Evolutionary conservation across 2,113 vertebrate genomes (phyloP), one percentile per base, ranked within the genome.

Genomic region (Grantiella picta): DNA sequence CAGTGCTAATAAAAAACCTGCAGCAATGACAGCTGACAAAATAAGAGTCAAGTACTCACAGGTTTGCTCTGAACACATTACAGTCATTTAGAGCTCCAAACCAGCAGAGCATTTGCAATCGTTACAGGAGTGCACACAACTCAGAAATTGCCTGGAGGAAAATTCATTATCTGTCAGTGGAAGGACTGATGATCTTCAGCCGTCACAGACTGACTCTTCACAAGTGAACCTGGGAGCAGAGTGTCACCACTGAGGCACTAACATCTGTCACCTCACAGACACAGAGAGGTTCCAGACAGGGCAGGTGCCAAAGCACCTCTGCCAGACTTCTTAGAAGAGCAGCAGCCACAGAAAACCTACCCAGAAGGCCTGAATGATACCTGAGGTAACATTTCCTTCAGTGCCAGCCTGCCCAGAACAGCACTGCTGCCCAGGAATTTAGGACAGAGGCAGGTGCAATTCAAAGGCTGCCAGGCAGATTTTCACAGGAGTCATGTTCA

Each of bases 131-230:
- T 4, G 0, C 65, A 44, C 53, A 60, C n/a, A 82, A 29, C 79
- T 78, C 77, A 84, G 65, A 78, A 84, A 70, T 19, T 45, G 81
- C 89, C 72, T 50, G 21, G 27, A 78, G 81, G 77, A 81, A 68
- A 70, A 81, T 53, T 40, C n/a, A 29, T 78, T 82, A n/a, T 76
- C 86, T 93, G 80, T 68, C 82, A 81, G 52, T 31, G 52, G 77
- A 81, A 86, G 61, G 64, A 81, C 64, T 82, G 77, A 84, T 91
- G 38, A 35, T 61, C 16, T 68, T 52, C 52, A 59, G 59, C 27
- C 33, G 59, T 82, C 45, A n/a, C 60, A 45, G 44, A 11, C 15
- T 59, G 81, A 35, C 56, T 75, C 25, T 83, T 66, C 61, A 45
- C 66, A 52, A 42, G 45, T 28, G 60, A 80, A 50, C 50, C 53